phyloP scores from a whole-genome alignment of 2,888 invertebrate genomes.

The Pinctada fucata region DNA sequence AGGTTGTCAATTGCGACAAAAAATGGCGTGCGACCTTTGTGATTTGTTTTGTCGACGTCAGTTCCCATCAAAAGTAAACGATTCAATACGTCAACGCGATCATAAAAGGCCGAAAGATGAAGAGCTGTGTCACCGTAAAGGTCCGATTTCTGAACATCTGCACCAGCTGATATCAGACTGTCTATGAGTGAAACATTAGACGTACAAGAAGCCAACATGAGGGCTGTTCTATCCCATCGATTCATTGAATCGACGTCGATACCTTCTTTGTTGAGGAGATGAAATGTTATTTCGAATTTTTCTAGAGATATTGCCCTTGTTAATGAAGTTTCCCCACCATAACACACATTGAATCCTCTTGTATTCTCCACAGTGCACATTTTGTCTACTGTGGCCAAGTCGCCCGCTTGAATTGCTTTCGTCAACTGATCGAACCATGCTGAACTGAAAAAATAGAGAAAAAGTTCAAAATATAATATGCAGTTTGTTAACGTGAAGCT shows the following conservation, averaged over 20 bases:
- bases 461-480: too few relatives aligned
- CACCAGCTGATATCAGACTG: slow-evolving; percentile 35
- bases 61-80: slow-evolving; percentile 41
- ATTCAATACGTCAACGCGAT: slow-evolving; percentile 28
- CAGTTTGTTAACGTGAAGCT: too few relatives aligned
- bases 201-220: slow-evolving; percentile 42
- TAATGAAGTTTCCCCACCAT: not conserved
- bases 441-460: too few relatives aligned
- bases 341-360: too few relatives aligned
- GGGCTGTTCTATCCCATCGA: slow-evolving; percentile 43
- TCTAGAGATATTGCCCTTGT: not conserved
- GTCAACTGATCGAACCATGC: too few relatives aligned
- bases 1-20: slow-evolving; percentile 42
- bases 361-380: too few relatives aligned
- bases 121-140: slow-evolving; percentile 45
- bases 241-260: slow-evolving; percentile 45
- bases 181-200: slow-evolving; percentile 30
- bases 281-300: not conserved
- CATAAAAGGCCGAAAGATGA: slow-evolving; percentile 36
- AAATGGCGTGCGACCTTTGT: slow-evolving; percentile 41
- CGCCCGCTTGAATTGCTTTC: too few relatives aligned
- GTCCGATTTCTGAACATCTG: slow-evolving; percentile 38
- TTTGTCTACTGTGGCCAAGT: too few relatives aligned
- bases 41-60: slow-evolving; percentile 31
- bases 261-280: not conserved